Conservation (phyloP, 2,888 invertebrate genomes). For the Meta bourneti region DNA sequence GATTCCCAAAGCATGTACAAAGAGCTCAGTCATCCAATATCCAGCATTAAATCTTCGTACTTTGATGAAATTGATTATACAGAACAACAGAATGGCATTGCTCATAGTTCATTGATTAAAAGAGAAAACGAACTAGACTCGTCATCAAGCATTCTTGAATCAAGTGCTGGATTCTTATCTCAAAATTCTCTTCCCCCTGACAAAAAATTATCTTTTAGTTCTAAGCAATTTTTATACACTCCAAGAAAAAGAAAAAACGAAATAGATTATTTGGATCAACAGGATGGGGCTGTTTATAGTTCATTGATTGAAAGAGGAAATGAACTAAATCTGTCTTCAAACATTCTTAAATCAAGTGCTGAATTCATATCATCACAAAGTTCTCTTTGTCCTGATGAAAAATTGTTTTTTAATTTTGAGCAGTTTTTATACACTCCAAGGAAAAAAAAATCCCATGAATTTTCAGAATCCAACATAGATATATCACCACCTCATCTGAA, state of each 20-base stretch:
- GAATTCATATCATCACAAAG: not conserved
- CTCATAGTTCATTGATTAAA: not conserved
- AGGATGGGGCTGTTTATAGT: not conserved
- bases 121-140: not conserved
- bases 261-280: too few species aligned
- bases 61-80: not conserved
- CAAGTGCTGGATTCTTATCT: not conserved
- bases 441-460: not conserved
- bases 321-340: not conserved
- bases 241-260: slow-evolving; percentile 22
- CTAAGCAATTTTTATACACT: slow-evolving; percentile 11
- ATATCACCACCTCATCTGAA: not conserved
- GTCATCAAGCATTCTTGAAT: not conserved
- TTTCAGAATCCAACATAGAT: not conserved
- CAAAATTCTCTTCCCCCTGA: not conserved
- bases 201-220: not conserved
- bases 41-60: not conserved
- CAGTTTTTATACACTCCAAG: slow-evolving; percentile 16
- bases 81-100: not conserved
- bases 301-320: not conserved
- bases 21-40: not conserved
- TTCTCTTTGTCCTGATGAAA: not conserved
- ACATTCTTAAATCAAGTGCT: not conserved
- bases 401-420: not conserved
- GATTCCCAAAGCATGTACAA: not conserved